These are phyloP conservation scores for Pachyramphus minor DNA, from an alignment of 2,113 vertebrate genomes.

Conservation along the genomic window DNA sequence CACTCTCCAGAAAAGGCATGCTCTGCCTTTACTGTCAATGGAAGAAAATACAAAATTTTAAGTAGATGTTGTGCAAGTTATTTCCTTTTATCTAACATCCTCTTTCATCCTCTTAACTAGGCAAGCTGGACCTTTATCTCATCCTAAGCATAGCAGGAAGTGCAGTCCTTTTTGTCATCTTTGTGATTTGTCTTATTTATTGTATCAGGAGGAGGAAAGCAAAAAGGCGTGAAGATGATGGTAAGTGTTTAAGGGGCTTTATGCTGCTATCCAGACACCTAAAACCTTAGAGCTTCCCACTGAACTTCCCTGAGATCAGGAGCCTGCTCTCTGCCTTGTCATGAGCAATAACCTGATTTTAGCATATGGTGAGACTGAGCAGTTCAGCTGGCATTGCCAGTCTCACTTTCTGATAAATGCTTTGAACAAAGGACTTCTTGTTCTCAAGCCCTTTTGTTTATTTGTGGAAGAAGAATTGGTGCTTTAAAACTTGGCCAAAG, in stretches of 20 bases:
- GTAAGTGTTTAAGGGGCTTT: slow-evolving; percentile 17
- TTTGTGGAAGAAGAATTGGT: not conserved
- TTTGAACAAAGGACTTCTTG: not conserved
- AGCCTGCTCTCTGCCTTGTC: not conserved
- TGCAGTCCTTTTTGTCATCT: not conserved
- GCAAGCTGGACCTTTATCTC: not conserved
- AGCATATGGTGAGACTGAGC: not conserved
- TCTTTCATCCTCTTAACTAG: slow-evolving; percentile 12
- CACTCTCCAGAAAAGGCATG: not conserved
- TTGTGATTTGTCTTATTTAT: slow-evolving; percentile 25
- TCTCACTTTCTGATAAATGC: not conserved
- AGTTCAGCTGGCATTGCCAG: not conserved
- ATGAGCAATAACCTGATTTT: not conserved
- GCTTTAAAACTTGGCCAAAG: not conserved
- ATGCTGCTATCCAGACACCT: not conserved
- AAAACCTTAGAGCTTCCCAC: not conserved
- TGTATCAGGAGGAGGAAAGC: slow-evolving; percentile 43
- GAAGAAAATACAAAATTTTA: not conserved
- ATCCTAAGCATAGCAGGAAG: slow-evolving; percentile 46
- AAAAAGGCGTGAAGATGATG: not conserved
- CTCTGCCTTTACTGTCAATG: not conserved
- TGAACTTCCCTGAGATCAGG: not conserved
- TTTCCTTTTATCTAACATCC: not conserved
- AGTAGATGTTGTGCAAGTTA: not conserved
- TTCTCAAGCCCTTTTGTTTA: not conserved